Percentiles rank a stretch among this genome's conserved stretches.
phyloP scores from a whole-genome alignment of 2,113 vertebrate species.

The Upupa epops region DNA sequence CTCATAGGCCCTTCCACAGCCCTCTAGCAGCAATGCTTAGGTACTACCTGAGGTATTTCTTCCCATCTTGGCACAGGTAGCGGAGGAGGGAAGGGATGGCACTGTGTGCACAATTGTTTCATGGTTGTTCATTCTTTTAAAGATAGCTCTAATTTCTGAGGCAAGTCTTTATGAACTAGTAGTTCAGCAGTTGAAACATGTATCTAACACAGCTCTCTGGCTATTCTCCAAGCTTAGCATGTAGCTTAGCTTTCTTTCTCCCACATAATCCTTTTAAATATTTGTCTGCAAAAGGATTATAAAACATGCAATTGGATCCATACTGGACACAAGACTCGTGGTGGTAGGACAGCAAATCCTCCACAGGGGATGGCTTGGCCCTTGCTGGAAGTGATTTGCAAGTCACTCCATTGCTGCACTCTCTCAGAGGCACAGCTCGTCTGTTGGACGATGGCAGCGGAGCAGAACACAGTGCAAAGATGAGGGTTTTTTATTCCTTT shows the following conservation, averaged over 20 bases:
- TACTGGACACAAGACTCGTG: background rate
- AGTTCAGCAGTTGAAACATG: background rate
- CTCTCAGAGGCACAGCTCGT: background rate
- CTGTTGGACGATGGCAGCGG: fast-evolving
- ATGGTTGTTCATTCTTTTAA: background rate
- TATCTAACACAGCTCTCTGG: background rate
- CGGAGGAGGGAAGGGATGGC: background rate
- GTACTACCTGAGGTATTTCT: background rate
- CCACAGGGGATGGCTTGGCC: background rate
- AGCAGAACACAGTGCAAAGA: background rate
- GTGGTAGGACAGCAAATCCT: too few species aligned
- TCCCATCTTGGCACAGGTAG: background rate
- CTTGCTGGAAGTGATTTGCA: background rate
- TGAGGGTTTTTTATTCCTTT: fast-evolving
- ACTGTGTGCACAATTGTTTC: background rate
- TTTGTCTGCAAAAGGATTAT: background rate
- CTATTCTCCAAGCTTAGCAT: background rate
- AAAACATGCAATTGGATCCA: background rate
- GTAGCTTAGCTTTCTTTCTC: background rate
- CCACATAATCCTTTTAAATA: background rate
- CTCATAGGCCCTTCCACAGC: background rate
- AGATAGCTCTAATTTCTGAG: background rate
- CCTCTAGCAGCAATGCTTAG: background rate
- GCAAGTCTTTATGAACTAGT: background rate
- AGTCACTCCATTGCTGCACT: background rate